phyloP scores from a whole-genome alignment of 1,140 invertebrate species.

The Meloidogyne floridensis region DNA sequence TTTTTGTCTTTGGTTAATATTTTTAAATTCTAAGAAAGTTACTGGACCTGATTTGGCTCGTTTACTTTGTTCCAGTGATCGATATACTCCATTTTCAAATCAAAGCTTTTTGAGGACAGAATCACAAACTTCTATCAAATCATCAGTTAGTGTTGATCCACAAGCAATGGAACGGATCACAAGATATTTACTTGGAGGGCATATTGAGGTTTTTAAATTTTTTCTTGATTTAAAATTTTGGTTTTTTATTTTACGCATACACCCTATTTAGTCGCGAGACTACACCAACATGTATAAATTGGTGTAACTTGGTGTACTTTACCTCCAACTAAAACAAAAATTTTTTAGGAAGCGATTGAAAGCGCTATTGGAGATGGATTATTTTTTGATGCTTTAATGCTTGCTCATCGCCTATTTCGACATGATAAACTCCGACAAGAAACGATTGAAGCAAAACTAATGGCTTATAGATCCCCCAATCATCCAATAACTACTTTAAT shows the following conservation, averaged over 20 bases:
- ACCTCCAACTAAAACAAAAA: background rate
- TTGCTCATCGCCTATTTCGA: constrained; percentile 48
- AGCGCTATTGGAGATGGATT: constrained; percentile 46
- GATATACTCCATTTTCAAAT: background rate
- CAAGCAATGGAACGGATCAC: constrained; percentile 48
- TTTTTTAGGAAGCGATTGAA: constrained; percentile 53
- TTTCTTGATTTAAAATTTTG: no score
- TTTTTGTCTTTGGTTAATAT: background rate
- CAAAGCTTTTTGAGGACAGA: constrained; percentile 24
- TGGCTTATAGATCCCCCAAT: constrained; percentile 38
- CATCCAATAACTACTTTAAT: constrained; percentile 51
- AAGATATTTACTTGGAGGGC: constrained; percentile 43
- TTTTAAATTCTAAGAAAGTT: constrained; percentile 25
- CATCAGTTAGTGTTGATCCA: constrained; percentile 7
- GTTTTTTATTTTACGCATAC: no score
- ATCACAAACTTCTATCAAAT: background rate
- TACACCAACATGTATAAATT: no score
- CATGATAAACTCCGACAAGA: constrained; percentile 42
- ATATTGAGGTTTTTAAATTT: constrained; percentile 57
- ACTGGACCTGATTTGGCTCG: constrained; percentile 56
- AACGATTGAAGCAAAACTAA: constrained; percentile 41
- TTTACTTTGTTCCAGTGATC: constrained; percentile 32
- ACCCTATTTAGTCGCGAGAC: background rate
- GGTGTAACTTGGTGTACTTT: no score
- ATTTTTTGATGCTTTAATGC: constrained; percentile 52